Conservation (phyloP, 2,113 vertebrate species). For the Prolemur simus region DNA sequence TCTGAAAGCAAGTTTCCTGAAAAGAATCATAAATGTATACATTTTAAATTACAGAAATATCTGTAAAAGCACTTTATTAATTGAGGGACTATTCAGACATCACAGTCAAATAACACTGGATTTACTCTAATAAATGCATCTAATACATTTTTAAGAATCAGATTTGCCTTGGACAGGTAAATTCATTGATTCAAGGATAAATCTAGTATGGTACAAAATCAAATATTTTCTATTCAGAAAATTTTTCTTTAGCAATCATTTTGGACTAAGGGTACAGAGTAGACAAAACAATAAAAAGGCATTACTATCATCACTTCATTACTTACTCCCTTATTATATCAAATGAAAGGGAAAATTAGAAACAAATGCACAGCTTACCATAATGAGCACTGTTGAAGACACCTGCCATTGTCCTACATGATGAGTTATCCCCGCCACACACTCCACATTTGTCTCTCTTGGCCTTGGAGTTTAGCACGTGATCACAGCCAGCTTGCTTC, state of each 20-base stretch:
- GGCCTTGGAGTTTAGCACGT: conserved; percentile 95
- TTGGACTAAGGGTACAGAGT: background rate
- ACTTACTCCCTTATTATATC: background rate
- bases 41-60: background rate
- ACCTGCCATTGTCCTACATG: conserved; percentile 92
- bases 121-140: background rate
- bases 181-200: background rate
- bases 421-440: conserved; percentile 97
- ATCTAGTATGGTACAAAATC: background rate
- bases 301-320: background rate
- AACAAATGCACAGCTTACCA: conserved; percentile 84
- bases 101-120: background rate
- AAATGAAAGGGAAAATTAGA: background rate
- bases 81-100: background rate
- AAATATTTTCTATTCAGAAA: background rate
- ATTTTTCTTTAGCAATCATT: background rate
- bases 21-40: background rate
- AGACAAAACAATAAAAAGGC: background rate
- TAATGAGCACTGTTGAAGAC: conserved; percentile 95
- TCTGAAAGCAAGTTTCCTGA: conserved; percentile 1
- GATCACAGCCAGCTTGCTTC: conserved; percentile 98
- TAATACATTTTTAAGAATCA: background rate
- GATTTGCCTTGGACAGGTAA: background rate
- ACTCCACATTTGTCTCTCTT: conserved; percentile 96
- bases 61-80: background rate